phyloP scores from a whole-genome alignment of 2,113 vertebrate genomes.

The Lutjanus erythropterus region DNA sequence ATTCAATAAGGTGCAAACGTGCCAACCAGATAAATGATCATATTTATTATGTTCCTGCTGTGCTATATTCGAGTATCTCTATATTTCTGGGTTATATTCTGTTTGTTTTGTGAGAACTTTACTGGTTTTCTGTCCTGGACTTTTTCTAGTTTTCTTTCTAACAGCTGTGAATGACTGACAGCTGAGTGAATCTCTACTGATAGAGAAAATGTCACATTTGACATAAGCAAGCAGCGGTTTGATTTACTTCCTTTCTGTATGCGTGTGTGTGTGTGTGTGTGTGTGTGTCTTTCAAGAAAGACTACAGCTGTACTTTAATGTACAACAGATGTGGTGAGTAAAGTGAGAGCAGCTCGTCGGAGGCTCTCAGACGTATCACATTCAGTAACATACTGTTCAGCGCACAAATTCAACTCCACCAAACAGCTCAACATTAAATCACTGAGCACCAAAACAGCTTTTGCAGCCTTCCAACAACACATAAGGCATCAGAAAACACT shows the following conservation, averaged over 20 bases:
- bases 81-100: neutral
- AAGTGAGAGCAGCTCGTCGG: conserved; percentile 43
- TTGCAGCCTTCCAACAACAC: conserved; percentile 26
- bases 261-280: conserved; percentile 84
- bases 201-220: conserved; percentile 85
- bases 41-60: too few relatives aligned
- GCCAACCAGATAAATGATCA: neutral
- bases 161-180: conserved; percentile 57
- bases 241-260: conserved; percentile 86
- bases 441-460: conserved; percentile 18
- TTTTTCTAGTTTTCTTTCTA: neutral
- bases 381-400: conserved; percentile 25
- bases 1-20: neutral
- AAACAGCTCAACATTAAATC: conserved; percentile 49
- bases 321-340: conserved; percentile 85
- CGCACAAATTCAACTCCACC: conserved; percentile 13
- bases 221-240: conserved; percentile 81
- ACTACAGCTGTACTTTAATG: conserved; percentile 89
- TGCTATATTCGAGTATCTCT: neutral
- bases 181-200: conserved; percentile 79
- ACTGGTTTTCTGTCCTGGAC: neutral
- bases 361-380: conserved; percentile 59
- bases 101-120: neutral
- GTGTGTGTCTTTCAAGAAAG: conserved; percentile 86
- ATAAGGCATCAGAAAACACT: conserved; percentile 40